Evolutionary conservation across 1,140 invertebrate species (phyloP).

Genomic region (Hestina assimilis): DNA sequence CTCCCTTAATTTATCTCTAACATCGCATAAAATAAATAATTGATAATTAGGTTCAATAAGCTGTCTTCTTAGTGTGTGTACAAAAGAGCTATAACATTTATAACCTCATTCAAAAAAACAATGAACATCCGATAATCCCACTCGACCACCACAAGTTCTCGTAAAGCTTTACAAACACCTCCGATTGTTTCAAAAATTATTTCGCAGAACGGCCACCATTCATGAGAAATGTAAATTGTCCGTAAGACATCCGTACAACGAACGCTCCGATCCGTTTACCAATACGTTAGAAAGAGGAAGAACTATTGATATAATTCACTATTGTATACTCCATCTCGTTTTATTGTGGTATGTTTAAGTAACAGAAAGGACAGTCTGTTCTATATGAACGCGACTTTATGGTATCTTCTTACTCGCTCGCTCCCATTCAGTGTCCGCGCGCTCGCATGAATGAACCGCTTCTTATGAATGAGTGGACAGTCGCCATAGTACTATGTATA

Average conservation of each 20-base stretch:
- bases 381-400: slow-evolving; percentile 9
- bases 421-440: slow-evolving; percentile 69
- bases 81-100: neutral
- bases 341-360: neutral
- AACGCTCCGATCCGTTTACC: slow-evolving; percentile 1
- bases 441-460: slow-evolving; percentile 71
- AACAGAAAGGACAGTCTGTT: neutral
- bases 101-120: slow-evolving; percentile 20
- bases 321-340: neutral
- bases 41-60: neutral
- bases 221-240: slow-evolving; percentile 52
- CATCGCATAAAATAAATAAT: neutral
- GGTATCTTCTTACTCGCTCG: slow-evolving; percentile 53
- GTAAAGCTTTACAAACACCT: slow-evolving; percentile 25
- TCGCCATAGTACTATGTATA: slow-evolving; percentile 70
- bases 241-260: slow-evolving; percentile 60
- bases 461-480: slow-evolving; percentile 76
- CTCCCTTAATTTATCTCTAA: neutral
- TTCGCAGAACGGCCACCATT: slow-evolving; percentile 61
- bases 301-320: neutral
- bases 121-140: slow-evolving; percentile 29
- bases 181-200: slow-evolving; percentile 61
- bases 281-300: neutral
- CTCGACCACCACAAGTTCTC: slow-evolving; percentile 29
- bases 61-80: too few species aligned